phyloP scores from a whole-genome alignment of 2,888 invertebrate genomes.

The Polietes domitor region DNA sequence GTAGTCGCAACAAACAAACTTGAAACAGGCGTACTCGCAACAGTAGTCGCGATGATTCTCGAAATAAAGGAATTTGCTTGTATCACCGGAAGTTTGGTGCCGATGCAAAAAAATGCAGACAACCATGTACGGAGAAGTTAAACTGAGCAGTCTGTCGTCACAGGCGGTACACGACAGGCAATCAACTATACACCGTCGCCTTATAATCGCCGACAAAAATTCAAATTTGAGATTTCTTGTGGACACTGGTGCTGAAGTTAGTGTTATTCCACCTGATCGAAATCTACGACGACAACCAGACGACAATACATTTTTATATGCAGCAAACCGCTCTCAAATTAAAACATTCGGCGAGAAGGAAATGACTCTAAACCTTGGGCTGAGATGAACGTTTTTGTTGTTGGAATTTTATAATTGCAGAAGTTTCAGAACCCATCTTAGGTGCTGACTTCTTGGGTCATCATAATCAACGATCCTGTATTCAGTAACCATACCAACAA shows the following conservation, averaged over 20 bases:
- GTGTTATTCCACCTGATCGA: conserved; percentile 42
- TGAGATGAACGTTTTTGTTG: conserved; percentile 46
- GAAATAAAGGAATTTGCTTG: conserved; percentile 46
- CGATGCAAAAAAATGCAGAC: conserved; percentile 37
- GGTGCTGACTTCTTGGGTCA: conserved; percentile 55
- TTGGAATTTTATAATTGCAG: conserved; percentile 52
- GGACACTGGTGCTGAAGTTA: conserved; percentile 56
- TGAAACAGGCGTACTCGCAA: not conserved
- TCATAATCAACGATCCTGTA: not conserved
- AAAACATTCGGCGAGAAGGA: too few species aligned
- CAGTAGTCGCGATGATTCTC: not conserved
- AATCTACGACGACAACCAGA: conserved; percentile 32
- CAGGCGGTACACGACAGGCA: not conserved
- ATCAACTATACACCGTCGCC: not conserved
- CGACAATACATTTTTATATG: conserved; percentile 31
- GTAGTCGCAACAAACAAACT: not conserved
- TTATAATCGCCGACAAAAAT: too few species aligned
- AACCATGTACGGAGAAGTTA: conserved; percentile 27
- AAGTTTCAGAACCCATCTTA: conserved; percentile 55
- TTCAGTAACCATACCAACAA: not conserved
- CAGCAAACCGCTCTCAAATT: too few species aligned
- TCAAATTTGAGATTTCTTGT: conserved; percentile 49
- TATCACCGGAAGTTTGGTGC: not conserved
- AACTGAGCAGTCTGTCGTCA: too few species aligned
- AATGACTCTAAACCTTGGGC: conserved; percentile 43